phyloP scores from a whole-genome alignment of 2,113 vertebrate genomes.

The Megaleporinus macrocephalus region DNA sequence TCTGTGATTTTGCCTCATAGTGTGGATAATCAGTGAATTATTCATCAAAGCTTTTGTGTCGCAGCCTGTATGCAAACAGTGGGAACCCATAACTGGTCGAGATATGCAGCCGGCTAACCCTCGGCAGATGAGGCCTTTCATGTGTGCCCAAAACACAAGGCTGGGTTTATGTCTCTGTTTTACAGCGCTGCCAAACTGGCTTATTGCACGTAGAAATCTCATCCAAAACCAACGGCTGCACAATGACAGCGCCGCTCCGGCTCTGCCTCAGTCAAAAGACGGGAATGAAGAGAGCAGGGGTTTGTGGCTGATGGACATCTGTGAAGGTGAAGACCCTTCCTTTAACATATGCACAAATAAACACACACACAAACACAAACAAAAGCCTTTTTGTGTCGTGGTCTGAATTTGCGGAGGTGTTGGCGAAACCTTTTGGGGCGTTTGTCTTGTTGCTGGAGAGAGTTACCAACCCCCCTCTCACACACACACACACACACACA shows the following conservation, averaged over 20 bases:
- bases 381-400: constrained; percentile 4
- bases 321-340: constrained; percentile 4
- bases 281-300: constrained; percentile 32
- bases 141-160: constrained; percentile 57
- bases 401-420: constrained; percentile 16
- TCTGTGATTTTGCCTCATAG: neutral
- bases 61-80: constrained; percentile 31
- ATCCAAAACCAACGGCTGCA: constrained; percentile 37
- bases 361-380: constrained; percentile 3
- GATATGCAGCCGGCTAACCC: constrained; percentile 36
- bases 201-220: constrained; percentile 44
- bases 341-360: constrained; percentile 18
- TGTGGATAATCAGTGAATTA: constrained; percentile 13
- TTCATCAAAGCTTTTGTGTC: constrained; percentile 23
- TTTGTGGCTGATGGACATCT: constrained; percentile 50
- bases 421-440: constrained; percentile 8
- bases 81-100: constrained; percentile 53
- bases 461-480: constrained; percentile 1
- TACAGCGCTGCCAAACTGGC: constrained; percentile 61
- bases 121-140: constrained; percentile 58
- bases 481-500: constrained; percentile 12
- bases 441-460: constrained; percentile 19
- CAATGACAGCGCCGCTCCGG: constrained; percentile 58
- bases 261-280: constrained; percentile 31
- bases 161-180: constrained; percentile 52